Evolutionary conservation across 2,888 invertebrate genomes (phyloP).

Genomic region (Leptinotarsa tumamoca): DNA sequence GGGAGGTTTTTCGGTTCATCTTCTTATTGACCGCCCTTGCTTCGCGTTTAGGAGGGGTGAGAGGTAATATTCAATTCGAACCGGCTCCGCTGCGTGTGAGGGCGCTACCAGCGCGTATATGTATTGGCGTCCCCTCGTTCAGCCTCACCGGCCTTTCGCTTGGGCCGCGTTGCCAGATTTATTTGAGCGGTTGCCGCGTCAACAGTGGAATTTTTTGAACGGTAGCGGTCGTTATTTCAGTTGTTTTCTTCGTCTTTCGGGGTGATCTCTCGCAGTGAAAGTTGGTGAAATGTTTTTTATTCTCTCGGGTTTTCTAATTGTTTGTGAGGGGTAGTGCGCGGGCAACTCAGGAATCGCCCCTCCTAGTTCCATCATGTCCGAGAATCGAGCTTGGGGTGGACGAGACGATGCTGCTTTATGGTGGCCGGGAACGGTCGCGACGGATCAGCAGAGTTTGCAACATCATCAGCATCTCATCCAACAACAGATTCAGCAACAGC

Average conservation of each 20-base stretch:
- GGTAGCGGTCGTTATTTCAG: slow-evolving; percentile 31
- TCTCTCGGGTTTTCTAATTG: slow-evolving; percentile 44
- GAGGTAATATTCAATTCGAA: slow-evolving; percentile 38
- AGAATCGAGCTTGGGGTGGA: slow-evolving; percentile 76
- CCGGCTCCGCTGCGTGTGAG: slow-evolving; percentile 64
- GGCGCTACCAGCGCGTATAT: slow-evolving; percentile 60
- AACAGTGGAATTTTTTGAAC: slow-evolving; percentile 46
- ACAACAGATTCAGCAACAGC: slow-evolving; percentile 62
- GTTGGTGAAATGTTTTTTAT: slow-evolving; percentile 39
- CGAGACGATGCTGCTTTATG: slow-evolving; percentile 72
- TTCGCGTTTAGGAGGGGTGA: slow-evolving; percentile 26
- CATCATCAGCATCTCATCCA: slow-evolving; percentile 59
- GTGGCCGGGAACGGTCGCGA: slow-evolving; percentile 71
- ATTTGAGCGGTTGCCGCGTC: slow-evolving; percentile 59
- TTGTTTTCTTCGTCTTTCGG: slow-evolving; percentile 39
- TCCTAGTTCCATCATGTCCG: slow-evolving; percentile 68
- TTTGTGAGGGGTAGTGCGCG: slow-evolving; percentile 51
- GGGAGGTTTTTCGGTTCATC: slow-evolving; percentile 56
- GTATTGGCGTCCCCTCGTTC: slow-evolving; percentile 64
- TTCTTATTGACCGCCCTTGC: slow-evolving; percentile 65
- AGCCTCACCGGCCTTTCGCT: slow-evolving; percentile 42
- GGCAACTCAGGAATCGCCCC: slow-evolving; percentile 37
- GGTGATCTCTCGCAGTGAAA: slow-evolving; percentile 29
- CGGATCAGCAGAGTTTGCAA: slow-evolving; percentile 63
- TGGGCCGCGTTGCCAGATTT: slow-evolving; percentile 68